These are phyloP conservation scores for Drosophila simulans DNA, from an alignment of 1,140 invertebrate species.

Conservation along the genomic window DNA sequence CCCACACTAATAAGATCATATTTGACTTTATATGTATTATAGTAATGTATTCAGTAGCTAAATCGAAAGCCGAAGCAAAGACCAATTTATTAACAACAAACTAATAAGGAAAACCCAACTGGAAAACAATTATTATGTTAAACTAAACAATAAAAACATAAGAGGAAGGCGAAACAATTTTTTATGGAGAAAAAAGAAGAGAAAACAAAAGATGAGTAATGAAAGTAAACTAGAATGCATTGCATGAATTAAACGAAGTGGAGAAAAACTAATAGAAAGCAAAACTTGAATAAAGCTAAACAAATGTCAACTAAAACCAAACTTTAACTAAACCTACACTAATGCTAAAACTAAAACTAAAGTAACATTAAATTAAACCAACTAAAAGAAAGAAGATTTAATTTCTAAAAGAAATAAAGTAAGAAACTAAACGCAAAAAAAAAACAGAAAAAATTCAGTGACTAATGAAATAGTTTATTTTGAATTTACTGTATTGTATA, in stretches of 20 bases:
- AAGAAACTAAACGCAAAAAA: conserved; percentile 25
- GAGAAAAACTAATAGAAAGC: conserved; percentile 31
- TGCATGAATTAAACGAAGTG: conserved; percentile 57
- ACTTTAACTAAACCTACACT: conserved; percentile 36
- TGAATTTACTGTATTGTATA: conserved; percentile 80
- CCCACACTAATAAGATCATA: conserved; percentile 69
- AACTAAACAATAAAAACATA: conserved; percentile 60
- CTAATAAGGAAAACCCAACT: conserved; percentile 25
- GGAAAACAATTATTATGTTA: conserved; percentile 66
- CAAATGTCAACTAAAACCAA: conserved; percentile 46
- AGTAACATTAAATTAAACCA: conserved; percentile 37
- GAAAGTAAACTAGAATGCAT: conserved; percentile 59
- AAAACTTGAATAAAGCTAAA: conserved; percentile 40
- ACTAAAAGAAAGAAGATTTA: conserved; percentile 32
- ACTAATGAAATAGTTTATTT: conserved; percentile 76
- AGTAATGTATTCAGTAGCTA: conserved; percentile 76
- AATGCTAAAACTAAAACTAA: conserved; percentile 26
- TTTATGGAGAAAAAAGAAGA: conserved; percentile 50
- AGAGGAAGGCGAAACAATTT: conserved; percentile 60
- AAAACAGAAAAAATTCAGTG: conserved; percentile 32
- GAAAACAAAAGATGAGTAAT: conserved; percentile 25
- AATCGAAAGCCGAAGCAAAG: conserved; percentile 79
- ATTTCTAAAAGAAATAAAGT: conserved; percentile 65
- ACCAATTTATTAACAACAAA: conserved; percentile 79
- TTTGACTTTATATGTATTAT: conserved; percentile 81